Conservation (phyloP, 2,113 vertebrate genomes). For the Cygnus atratus region DNA sequence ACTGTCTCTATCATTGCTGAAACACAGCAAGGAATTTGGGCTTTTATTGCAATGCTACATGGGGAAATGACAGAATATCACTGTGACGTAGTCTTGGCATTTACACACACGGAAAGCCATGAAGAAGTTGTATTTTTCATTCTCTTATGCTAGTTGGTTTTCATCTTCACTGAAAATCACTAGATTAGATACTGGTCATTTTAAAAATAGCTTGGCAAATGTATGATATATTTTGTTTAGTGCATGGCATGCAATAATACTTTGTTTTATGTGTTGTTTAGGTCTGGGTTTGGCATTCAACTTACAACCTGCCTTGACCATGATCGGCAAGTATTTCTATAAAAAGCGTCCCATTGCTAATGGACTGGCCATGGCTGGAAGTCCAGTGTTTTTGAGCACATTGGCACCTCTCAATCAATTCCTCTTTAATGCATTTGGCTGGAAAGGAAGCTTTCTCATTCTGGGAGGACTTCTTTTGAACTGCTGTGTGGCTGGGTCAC, state of each 20-base stretch:
- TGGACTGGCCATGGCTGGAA: constrained; percentile 95
- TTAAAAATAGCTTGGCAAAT: background rate
- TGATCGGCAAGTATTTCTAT: constrained; percentile 95
- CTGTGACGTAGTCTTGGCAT: background rate
- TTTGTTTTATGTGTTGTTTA: constrained; percentile 66
- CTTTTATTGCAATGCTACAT: background rate
- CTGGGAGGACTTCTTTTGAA: constrained; percentile 91
- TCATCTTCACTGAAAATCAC: background rate
- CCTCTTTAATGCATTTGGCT: constrained; percentile 92
- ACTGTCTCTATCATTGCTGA: background rate
- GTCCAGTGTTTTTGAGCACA: constrained; percentile 95
- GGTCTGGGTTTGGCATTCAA: constrained; percentile 97
- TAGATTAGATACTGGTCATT: background rate
- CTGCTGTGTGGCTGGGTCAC: constrained; percentile 91
- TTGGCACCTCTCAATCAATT: constrained; percentile 96
- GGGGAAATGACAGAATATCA: background rate
- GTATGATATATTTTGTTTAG: background rate
- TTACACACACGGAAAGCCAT: background rate
- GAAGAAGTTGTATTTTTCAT: constrained; percentile 1
- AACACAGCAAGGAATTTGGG: background rate
- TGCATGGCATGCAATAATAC: constrained; percentile 21
- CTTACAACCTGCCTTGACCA: constrained; percentile 95
- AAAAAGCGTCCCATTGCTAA: constrained; percentile 94
- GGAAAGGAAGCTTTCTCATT: constrained; percentile 96
- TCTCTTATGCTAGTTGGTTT: background rate